Percentiles rank a stretch among this genome's conserved stretches.
phyloP scores from a whole-genome alignment of 2,888 invertebrate species.

The Tipula unca region DNA sequence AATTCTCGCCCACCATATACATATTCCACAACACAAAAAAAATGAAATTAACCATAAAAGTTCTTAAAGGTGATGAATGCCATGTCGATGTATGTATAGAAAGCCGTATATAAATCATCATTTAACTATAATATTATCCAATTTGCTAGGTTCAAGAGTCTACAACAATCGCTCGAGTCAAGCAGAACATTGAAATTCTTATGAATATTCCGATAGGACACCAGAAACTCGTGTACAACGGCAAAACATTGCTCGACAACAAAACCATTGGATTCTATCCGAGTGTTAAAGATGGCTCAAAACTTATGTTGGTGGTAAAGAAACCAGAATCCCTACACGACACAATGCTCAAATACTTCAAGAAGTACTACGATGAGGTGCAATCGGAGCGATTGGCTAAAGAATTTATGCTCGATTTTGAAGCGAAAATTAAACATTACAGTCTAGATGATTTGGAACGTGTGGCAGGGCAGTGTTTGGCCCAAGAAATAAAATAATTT shows the following conservation, averaged over 20 bases:
- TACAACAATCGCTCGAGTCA: constrained; percentile 58
- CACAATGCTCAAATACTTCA: constrained; percentile 48
- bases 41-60: constrained; percentile 60
- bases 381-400: constrained; percentile 47
- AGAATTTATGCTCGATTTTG: constrained; percentile 38
- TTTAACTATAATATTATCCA: neutral
- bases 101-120: neutral
- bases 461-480: constrained; percentile 30
- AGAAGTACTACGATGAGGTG: constrained; percentile 51
- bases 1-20: neutral
- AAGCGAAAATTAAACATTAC: constrained; percentile 33
- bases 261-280: constrained; percentile 60
- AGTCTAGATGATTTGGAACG: constrained; percentile 40
- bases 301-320: constrained; percentile 61
- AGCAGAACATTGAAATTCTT: constrained; percentile 54
- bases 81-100: constrained; percentile 49
- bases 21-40: neutral
- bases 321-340: constrained; percentile 55
- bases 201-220: constrained; percentile 58
- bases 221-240: constrained; percentile 62
- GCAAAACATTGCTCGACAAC: constrained; percentile 63
- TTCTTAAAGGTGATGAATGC: constrained; percentile 63
- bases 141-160: constrained; percentile 46
- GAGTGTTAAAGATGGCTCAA: constrained; percentile 64
- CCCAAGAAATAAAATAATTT: neutral